phyloP scores from a whole-genome alignment of 2,888 invertebrate species.

The Drosophila kambysellisi region DNA sequence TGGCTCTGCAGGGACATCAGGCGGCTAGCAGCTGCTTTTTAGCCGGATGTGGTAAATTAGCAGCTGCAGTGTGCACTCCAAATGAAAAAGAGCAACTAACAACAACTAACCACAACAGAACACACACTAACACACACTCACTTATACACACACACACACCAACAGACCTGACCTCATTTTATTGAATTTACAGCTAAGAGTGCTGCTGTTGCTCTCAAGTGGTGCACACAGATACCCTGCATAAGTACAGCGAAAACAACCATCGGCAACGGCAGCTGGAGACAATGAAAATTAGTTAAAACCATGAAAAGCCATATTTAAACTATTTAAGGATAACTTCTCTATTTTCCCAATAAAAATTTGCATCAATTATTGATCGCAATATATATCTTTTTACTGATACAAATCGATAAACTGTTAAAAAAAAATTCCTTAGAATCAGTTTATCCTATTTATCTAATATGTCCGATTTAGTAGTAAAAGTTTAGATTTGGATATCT shows the following conservation, averaged over 20 bases:
- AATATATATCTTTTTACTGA: background rate
- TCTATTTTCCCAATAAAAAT: background rate
- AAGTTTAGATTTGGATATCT: too few relatives aligned
- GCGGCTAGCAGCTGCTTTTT: slow-evolving; percentile 39
- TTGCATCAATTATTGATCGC: background rate
- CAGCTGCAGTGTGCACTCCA: slow-evolving; percentile 57
- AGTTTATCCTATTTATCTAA: background rate
- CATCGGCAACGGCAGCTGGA: too few relatives aligned
- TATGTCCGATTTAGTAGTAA: too few relatives aligned
- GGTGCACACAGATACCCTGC: slow-evolving; percentile 21
- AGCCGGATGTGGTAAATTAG: slow-evolving; percentile 76
- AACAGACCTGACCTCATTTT: slow-evolving; percentile 62
- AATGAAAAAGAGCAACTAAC: slow-evolving; percentile 27
- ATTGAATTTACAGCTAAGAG: slow-evolving; percentile 3
- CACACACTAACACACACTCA: slow-evolving; percentile 14
- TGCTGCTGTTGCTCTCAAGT: slow-evolving; percentile 9
- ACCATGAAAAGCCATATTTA: fast-evolving
- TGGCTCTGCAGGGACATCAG: slow-evolving; percentile 58
- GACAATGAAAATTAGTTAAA: too few relatives aligned
- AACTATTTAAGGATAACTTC: background rate
- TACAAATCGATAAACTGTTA: background rate
- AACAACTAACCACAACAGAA: background rate
- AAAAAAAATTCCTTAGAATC: too few relatives aligned
- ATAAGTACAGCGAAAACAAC: background rate
- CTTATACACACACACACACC: slow-evolving; percentile 23